phyloP scores from a whole-genome alignment of 2,113 vertebrate genomes.

The Atractosteus spatula region DNA sequence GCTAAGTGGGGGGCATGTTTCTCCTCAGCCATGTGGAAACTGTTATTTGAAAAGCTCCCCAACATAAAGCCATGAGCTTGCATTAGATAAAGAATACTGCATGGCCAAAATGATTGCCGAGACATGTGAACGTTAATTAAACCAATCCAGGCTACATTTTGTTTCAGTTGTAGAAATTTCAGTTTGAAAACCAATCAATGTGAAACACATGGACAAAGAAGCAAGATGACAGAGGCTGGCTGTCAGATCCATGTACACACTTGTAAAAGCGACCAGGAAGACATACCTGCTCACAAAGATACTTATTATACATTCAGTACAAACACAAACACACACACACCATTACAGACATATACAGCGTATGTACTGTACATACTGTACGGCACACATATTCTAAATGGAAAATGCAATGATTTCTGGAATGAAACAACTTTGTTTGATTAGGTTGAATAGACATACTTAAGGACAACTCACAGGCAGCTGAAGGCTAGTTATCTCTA shows the following conservation, averaged over 20 bases:
- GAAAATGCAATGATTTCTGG: slow-evolving; percentile 43
- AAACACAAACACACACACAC: slow-evolving; percentile 14
- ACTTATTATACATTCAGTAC: background rate
- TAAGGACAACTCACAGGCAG: background rate
- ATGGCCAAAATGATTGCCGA: slow-evolving; percentile 30
- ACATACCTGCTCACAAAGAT: background rate
- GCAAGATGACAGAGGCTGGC: slow-evolving; percentile 2
- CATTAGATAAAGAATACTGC: slow-evolving; percentile 23
- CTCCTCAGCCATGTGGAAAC: slow-evolving; percentile 30
- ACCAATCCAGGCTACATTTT: background rate
- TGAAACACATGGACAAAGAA: slow-evolving; percentile 1
- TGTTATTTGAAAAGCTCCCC: slow-evolving; percentile 38
- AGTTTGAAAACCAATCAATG: slow-evolving; percentile 1
- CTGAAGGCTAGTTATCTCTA: slow-evolving; percentile 1
- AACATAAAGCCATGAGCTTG: slow-evolving; percentile 39
- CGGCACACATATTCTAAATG: slow-evolving; percentile 13
- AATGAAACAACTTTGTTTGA: slow-evolving; percentile 7
- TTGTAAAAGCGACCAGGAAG: background rate
- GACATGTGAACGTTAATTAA: slow-evolving; percentile 27
- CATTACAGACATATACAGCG: slow-evolving; percentile 29
- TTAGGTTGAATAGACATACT: background rate
- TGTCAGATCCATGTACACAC: slow-evolving; percentile 2
- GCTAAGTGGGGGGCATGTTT: slow-evolving; percentile 15
- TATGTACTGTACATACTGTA: background rate
- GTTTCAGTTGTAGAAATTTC: background rate